These are phyloP conservation scores for Solenopsis invicta DNA, from an alignment of 1,140 invertebrate genomes.

Conservation along the genomic window DNA sequence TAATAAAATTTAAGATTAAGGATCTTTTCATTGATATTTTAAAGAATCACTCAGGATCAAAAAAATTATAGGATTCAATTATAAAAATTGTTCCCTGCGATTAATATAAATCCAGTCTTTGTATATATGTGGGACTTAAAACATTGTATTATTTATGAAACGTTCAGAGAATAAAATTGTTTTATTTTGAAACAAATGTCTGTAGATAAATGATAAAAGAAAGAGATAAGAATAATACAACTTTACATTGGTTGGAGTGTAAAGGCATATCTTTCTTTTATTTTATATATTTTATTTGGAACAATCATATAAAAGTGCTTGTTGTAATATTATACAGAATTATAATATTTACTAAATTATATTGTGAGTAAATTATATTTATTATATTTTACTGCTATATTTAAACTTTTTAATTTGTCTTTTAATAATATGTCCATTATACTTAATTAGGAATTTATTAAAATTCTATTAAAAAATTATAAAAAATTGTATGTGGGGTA, in stretches of 20 bases:
- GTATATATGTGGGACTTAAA: not conserved
- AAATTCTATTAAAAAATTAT: constrained; percentile 4
- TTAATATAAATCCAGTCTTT: not conserved
- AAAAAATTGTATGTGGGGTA: too few species aligned
- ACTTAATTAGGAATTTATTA: not conserved
- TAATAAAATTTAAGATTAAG: not conserved
- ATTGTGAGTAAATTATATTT: not conserved
- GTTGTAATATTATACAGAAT: not conserved
- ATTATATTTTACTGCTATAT: not conserved
- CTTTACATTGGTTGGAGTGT: not conserved
- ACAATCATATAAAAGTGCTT: not conserved
- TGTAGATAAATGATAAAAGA: not conserved
- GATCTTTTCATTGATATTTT: not conserved
- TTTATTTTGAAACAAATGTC: not conserved
- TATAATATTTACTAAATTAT: not conserved
- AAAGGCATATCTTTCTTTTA: not conserved
- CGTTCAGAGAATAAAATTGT: not conserved
- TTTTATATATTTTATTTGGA: not conserved
- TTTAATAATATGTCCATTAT: not conserved
- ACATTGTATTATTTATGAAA: not conserved
- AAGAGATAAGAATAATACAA: not conserved
- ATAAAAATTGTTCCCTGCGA: not conserved
- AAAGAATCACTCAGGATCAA: not conserved
- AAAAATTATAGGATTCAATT: not conserved
- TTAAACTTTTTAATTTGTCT: not conserved